Conservation (phyloP, 2,888 invertebrate species). For the Leucozona laternaria region DNA sequence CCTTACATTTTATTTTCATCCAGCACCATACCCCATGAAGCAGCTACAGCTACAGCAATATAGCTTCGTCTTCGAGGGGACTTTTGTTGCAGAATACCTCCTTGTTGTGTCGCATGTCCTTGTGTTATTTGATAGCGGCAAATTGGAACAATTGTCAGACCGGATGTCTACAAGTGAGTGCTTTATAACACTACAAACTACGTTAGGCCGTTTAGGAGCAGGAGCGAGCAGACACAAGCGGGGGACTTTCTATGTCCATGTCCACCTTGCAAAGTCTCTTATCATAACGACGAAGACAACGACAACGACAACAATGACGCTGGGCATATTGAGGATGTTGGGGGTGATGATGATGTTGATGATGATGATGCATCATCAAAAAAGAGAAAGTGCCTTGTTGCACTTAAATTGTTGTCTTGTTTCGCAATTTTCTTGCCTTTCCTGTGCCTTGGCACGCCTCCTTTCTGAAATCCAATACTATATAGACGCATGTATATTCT, state of each 20-base stretch:
- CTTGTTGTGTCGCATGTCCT: constrained; percentile 73
- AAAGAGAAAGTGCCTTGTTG: constrained; percentile 77
- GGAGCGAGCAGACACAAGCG: not conserved
- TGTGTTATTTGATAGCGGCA: constrained; percentile 78
- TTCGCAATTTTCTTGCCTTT: constrained; percentile 54
- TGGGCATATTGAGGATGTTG: not conserved
- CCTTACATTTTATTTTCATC: constrained; percentile 57
- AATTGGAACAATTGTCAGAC: constrained; percentile 79
- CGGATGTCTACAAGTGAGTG: constrained; percentile 78
- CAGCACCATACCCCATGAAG: not conserved
- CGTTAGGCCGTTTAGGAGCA: constrained; percentile 40
- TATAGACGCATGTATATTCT: constrained; percentile 50
- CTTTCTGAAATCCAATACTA: constrained; percentile 47
- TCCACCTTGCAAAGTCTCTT: constrained; percentile 37
- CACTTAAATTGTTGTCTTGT: constrained; percentile 77
- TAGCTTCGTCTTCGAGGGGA: constrained; percentile 68
- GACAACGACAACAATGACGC: constrained; percentile 7
- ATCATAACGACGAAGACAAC: constrained; percentile 48
- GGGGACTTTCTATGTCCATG: not conserved
- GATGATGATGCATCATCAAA: constrained; percentile 72
- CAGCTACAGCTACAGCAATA: constrained; percentile 1
- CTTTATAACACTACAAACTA: constrained; percentile 76
- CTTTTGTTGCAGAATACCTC: constrained; percentile 64
- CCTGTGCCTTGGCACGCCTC: constrained; percentile 31
- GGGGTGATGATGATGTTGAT: constrained; percentile 14